Conservation (phyloP, 2,113 vertebrate species). For the Menura novaehollandiae region DNA sequence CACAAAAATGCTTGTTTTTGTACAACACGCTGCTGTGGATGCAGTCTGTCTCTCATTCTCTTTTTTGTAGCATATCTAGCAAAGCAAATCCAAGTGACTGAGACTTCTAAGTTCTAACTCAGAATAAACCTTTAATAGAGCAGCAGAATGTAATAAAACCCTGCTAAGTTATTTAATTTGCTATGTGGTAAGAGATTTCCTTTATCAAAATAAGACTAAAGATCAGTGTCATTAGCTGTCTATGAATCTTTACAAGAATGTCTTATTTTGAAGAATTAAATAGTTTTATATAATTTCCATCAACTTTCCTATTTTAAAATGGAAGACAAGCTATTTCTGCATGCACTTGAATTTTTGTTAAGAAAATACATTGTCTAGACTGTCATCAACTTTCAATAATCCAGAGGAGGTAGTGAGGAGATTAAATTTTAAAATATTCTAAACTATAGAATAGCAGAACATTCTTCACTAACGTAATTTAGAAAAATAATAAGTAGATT, state of each 20-base stretch:
- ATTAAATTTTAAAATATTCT: background rate
- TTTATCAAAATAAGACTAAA: background rate
- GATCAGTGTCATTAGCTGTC: background rate
- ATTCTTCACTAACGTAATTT: background rate
- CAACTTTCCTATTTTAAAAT: background rate
- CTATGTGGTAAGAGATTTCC: background rate
- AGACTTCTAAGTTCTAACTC: background rate
- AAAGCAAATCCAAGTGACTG: background rate
- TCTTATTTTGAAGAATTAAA: background rate
- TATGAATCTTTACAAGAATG: rapidly evolving
- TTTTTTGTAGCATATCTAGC: background rate
- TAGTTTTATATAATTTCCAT: background rate
- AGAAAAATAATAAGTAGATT: background rate
- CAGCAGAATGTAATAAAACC: background rate
- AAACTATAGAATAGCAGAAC: background rate
- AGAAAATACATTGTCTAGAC: background rate
- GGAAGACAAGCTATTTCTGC: background rate
- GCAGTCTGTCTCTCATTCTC: background rate
- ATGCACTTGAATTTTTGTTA: background rate
- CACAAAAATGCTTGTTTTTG: background rate
- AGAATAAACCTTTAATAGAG: background rate
- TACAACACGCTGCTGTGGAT: background rate
- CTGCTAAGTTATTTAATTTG: background rate
- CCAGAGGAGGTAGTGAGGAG: background rate
- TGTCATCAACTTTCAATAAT: background rate